Conservation (phyloP, 2,113 vertebrate species). For the Casuarius casuarius region DNA sequence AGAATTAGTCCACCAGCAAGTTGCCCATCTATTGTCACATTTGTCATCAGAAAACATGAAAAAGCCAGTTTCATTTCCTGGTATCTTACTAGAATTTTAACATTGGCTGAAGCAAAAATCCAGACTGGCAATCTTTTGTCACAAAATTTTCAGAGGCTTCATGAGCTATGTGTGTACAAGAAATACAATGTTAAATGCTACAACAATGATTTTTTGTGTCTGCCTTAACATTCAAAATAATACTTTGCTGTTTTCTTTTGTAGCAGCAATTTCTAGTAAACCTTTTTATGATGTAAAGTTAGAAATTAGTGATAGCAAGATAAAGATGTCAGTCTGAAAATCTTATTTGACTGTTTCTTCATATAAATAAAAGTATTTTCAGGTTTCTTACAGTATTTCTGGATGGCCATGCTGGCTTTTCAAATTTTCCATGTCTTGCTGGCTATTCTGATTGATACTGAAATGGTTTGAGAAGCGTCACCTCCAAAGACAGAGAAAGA, state of each 20-base stretch:
- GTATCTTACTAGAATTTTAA: not conserved
- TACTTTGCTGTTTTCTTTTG: not conserved
- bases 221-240: not conserved
- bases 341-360: not conserved
- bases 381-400: not conserved
- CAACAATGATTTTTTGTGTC: not conserved
- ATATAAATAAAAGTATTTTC: not conserved
- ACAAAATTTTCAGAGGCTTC: not conserved
- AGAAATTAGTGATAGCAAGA: not conserved
- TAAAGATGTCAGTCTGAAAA: not conserved
- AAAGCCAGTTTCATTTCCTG: not conserved
- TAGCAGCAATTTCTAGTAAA: not conserved
- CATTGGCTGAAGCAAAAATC: not conserved
- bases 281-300: not conserved
- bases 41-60: not conserved
- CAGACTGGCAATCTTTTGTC: not conserved
- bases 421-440: not conserved
- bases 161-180: not conserved
- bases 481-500: not conserved
- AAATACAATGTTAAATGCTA: not conserved
- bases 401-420: not conserved
- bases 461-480: not conserved
- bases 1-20: not conserved
- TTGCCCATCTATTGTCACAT: accelerated
- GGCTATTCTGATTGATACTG: not conserved